Percentiles rank a stretch among this genome's conserved stretches.
Evolutionary conservation across 35 echinoderm and acorn worm genomes (phyloP).

Genomic region (Apostichopus japonicus): DNA sequence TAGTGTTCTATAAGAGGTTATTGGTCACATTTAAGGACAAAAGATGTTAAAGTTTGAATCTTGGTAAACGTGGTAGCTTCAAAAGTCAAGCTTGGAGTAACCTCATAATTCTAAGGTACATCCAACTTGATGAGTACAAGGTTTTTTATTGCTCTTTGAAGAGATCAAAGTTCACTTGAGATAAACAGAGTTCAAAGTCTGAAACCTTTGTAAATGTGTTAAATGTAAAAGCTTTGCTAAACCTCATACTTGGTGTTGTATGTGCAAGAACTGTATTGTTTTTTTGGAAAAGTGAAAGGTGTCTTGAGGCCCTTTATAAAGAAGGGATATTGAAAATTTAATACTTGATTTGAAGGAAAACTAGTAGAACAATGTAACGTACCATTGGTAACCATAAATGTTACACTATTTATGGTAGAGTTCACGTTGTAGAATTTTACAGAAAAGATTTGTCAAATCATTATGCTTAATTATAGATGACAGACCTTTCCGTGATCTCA

Average conservation of each 20-base stretch:
- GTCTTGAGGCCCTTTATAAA: not conserved
- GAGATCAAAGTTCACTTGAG: not conserved
- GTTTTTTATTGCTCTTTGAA: not conserved
- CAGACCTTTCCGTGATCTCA: no score
- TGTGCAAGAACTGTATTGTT: not conserved
- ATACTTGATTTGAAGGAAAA: no score
- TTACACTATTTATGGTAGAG: no score
- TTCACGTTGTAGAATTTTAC: no score
- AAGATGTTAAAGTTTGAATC: not conserved
- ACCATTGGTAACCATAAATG: no score
- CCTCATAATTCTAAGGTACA: not conserved
- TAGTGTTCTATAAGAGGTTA: not conserved
- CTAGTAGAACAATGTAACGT: no score
- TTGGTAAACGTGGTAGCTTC: not conserved
- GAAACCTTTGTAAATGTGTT: not conserved
- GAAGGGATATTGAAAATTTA: no score
- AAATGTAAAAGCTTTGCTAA: not conserved
- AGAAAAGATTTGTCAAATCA: no score
- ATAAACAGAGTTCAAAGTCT: not conserved
- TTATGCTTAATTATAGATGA: no score
- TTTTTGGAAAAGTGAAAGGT: not conserved
- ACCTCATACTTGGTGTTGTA: not conserved
- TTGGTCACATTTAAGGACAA: not conserved
- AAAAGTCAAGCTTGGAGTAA: not conserved
- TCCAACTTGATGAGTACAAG: not conserved